phyloP scores from a whole-genome alignment of 2,797 vertebrate species.

The Heliangelus exortis region DNA sequence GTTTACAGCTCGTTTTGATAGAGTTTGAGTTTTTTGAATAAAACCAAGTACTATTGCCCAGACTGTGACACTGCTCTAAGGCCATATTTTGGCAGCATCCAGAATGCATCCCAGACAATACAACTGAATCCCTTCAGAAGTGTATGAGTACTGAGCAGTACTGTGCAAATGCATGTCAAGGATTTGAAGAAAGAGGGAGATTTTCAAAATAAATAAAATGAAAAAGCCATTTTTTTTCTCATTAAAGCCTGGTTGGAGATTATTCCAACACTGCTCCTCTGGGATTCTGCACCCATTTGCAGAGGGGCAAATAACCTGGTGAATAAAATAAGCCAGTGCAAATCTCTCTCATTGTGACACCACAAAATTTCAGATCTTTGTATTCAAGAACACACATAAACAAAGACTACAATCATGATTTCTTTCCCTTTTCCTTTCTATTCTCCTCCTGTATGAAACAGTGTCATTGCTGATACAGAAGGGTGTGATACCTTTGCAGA shows the following conservation, averaged over 20 bases:
- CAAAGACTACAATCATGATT: background rate
- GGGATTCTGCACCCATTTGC: background rate
- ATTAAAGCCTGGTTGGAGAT: background rate
- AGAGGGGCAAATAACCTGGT: background rate
- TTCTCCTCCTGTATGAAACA: background rate
- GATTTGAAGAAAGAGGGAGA: background rate
- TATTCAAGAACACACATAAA: background rate
- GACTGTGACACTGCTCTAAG: background rate
- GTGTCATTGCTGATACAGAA: background rate
- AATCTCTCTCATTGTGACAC: background rate
- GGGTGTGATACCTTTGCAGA: background rate
- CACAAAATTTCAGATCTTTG: background rate
- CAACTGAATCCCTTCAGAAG: background rate
- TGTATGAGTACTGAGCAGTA: background rate
- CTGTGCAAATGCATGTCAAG: background rate
- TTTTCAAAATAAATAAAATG: background rate
- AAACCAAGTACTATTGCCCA: background rate
- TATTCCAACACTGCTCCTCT: background rate
- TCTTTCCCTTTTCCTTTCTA: background rate
- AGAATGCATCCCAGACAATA: rapidly evolving
- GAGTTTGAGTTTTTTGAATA: background rate
- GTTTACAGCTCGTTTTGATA: background rate
- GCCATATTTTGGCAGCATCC: background rate
- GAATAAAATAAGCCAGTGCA: background rate
- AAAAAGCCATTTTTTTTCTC: background rate